phyloP scores from a whole-genome alignment of 2,113 vertebrate species.

The Genyomyrus donnyi region DNA sequence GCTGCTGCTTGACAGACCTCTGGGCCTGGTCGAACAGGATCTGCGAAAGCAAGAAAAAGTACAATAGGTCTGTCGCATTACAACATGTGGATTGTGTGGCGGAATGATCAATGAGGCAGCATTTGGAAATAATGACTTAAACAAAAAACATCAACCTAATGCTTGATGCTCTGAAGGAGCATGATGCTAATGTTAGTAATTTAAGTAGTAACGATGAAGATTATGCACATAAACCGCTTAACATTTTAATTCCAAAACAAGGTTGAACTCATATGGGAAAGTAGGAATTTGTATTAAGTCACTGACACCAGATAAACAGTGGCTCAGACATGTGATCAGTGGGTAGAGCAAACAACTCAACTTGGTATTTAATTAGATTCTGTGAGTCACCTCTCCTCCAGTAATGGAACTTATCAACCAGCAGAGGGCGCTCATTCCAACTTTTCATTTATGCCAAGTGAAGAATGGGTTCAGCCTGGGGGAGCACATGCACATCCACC shows the following conservation, averaged over 20 bases:
- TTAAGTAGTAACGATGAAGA: background rate
- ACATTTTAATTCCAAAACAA: background rate
- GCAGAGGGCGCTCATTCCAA: slow-evolving; percentile 1
- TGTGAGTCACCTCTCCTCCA: background rate
- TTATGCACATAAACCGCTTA: background rate
- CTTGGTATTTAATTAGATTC: background rate
- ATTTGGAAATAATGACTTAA: background rate
- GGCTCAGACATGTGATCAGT: background rate
- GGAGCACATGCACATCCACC: background rate
- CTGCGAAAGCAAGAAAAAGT: slow-evolving; percentile 51
- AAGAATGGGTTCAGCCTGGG: too few species aligned
- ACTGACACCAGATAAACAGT: background rate
- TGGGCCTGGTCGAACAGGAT: slow-evolving; percentile 96
- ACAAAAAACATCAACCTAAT: background rate
- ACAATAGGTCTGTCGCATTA: background rate
- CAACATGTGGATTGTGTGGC: background rate
- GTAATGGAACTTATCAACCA: background rate
- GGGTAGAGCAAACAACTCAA: background rate
- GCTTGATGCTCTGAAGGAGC: background rate
- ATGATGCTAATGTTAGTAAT: background rate
- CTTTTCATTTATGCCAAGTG: background rate
- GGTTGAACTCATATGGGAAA: background rate
- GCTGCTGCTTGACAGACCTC: slow-evolving; percentile 86
- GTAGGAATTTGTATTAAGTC: background rate
- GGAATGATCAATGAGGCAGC: background rate